Evolutionary conservation across 2,113 vertebrate genomes (phyloP).

Genomic region (Cebidichthys violaceus): DNA sequence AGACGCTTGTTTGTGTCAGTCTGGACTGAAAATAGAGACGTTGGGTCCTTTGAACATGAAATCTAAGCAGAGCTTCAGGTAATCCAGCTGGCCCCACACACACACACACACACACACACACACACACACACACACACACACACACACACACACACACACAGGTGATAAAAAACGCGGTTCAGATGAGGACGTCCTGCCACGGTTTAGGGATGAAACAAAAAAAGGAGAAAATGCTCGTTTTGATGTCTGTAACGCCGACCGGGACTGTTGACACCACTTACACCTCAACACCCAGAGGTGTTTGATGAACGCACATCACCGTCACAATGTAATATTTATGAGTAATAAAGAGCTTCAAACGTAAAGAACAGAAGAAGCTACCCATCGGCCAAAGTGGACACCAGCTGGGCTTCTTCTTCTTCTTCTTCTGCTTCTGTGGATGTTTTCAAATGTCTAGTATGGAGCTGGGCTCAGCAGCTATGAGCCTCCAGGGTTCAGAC

Average conservation of each 20-base stretch:
- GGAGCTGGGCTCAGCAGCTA: no score
- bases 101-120: background rate
- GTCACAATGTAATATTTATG: no score
- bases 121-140: no score
- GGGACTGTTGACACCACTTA: background rate
- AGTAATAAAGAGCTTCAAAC: no score
- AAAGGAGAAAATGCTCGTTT: background rate
- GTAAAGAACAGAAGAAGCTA: no score
- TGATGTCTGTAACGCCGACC: background rate
- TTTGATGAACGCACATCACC: background rate
- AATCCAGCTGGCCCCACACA: background rate
- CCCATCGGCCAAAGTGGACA: no score
- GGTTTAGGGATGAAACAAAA: background rate
- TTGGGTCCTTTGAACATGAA: constrained; percentile 7
- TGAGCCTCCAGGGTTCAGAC: no score
- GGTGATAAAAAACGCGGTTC: background rate
- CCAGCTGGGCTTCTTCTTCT: no score
- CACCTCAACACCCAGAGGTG: background rate
- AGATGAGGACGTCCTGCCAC: background rate
- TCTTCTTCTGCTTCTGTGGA: no score
- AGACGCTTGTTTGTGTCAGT: no score
- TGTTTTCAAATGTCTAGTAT: no score
- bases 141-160: background rate
- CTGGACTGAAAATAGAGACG: background rate
- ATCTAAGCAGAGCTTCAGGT: background rate